A percentile compares a stretch with the other conserved stretches of the same genome.
Conservation (phyloP, 2,113 vertebrate genomes). For the Athene noctua region DNA sequence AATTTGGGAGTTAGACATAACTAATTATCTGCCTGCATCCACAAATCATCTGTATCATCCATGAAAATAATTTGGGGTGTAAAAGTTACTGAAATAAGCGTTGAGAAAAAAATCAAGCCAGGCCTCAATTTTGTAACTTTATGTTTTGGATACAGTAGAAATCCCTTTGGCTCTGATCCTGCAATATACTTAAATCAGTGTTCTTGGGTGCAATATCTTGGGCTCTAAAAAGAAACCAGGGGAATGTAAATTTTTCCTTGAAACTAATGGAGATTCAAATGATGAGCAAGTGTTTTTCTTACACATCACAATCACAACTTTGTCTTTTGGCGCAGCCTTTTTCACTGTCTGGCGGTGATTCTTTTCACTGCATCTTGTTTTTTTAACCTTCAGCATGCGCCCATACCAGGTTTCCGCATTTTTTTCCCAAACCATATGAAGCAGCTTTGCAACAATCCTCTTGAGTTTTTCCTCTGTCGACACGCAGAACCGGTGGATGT, state of each 20-base stretch:
- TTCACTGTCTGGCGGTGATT: neutral
- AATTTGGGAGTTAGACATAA: neutral
- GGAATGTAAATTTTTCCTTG: neutral
- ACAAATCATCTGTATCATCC: neutral
- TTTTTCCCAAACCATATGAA: neutral
- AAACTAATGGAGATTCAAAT: fast-evolving
- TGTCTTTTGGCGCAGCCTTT: neutral
- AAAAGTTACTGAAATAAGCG: neutral
- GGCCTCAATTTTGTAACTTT: neutral
- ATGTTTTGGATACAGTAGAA: neutral
- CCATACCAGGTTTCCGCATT: neutral
- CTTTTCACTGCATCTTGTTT: neutral
- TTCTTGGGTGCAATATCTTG: neutral
- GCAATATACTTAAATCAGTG: neutral
- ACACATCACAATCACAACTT: neutral
- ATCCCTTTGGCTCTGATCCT: neutral
- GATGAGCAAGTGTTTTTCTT: neutral
- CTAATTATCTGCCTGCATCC: neutral
- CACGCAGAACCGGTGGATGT: fast-evolving
- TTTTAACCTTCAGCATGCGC: neutral
- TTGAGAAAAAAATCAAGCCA: neutral
- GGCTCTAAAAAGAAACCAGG: neutral
- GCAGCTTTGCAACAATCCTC: neutral
- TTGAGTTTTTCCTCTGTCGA: neutral
- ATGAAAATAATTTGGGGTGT: neutral